Conservation (phyloP, 2,888 invertebrate genomes). For the Acrobasis suavella region DNA sequence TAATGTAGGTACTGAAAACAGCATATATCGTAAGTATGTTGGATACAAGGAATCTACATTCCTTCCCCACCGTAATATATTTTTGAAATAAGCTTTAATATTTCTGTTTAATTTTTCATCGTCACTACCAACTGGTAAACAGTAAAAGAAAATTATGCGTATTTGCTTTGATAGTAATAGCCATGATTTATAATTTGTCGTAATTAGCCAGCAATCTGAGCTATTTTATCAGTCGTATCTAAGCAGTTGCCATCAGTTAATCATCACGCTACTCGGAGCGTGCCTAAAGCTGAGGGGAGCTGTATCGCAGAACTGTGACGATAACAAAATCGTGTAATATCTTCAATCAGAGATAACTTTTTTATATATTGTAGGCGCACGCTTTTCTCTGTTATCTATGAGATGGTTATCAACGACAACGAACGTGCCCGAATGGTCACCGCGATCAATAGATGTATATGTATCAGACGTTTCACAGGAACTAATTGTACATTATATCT, state of each 20-base stretch:
- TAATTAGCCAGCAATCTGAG: conserved; percentile 8
- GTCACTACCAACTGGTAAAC: too few relatives aligned
- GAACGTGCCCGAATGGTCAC: conserved; percentile 58
- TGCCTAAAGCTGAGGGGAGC: conserved; percentile 25
- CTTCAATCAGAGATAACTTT: conserved; percentile 48
- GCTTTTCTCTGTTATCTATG: conserved; percentile 56
- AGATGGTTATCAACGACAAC: conserved; percentile 62
- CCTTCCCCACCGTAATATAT: too few relatives aligned
- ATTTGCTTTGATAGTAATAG: background rate
- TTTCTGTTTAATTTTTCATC: too few relatives aligned
- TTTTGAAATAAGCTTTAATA: too few relatives aligned
- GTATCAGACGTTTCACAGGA: conserved; percentile 42
- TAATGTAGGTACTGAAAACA: too few relatives aligned
- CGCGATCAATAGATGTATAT: conserved; percentile 48
- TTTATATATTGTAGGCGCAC: conserved; percentile 44
- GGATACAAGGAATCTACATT: too few relatives aligned
- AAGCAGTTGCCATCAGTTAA: background rate
- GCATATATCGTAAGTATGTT: too few relatives aligned
- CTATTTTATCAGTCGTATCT: conserved; percentile 2
- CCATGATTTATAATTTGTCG: background rate
- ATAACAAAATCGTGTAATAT: conserved; percentile 61
- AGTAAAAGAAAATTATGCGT: too few relatives aligned
- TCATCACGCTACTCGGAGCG: conserved; percentile 19
- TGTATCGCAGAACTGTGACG: conserved; percentile 41
- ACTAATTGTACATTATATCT: conserved; percentile 51